These are phyloP conservation scores for Ailuropoda melanoleuca DNA, from an alignment of 2,113 vertebrate genomes.

Conservation along the genomic window DNA sequence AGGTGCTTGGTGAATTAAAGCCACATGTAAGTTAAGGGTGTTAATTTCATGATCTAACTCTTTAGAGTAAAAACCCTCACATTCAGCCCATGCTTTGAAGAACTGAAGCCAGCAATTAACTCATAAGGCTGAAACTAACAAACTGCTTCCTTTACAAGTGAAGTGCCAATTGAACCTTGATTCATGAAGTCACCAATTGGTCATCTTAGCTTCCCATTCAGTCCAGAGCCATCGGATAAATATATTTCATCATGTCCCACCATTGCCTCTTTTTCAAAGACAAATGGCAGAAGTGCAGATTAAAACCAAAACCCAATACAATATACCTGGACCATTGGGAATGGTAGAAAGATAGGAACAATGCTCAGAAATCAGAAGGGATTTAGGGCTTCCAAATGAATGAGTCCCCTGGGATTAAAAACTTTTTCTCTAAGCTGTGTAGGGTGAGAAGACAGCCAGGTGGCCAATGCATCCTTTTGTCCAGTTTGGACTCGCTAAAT, in stretches of 20 bases:
- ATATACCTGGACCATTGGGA: neutral
- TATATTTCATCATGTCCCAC: neutral
- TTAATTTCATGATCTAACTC: constrained; percentile 63
- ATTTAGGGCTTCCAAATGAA: neutral
- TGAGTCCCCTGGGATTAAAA: neutral
- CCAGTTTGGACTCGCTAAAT: neutral
- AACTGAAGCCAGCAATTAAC: constrained; percentile 65
- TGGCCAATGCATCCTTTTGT: neutral
- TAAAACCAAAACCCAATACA: neutral
- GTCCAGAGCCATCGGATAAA: constrained; percentile 13
- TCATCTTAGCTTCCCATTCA: constrained; percentile 37
- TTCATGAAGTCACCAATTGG: constrained; percentile 55
- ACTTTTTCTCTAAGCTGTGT: neutral
- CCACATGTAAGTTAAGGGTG: constrained; percentile 37
- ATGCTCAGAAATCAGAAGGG: neutral
- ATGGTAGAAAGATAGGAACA: neutral
- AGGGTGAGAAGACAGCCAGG: neutral
- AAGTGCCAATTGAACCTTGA: constrained; percentile 45
- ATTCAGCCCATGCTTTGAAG: constrained; percentile 34
- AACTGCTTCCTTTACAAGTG: constrained; percentile 51
- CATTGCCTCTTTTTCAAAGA: constrained; percentile 15
- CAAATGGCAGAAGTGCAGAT: neutral
- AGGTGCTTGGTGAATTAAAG: constrained; percentile 52
- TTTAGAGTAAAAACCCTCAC: constrained; percentile 45
- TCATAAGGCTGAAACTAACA: constrained; percentile 62